phyloP scores from a whole-genome alignment of 1,140 invertebrate genomes.

The Tetragnatha versicolor region DNA sequence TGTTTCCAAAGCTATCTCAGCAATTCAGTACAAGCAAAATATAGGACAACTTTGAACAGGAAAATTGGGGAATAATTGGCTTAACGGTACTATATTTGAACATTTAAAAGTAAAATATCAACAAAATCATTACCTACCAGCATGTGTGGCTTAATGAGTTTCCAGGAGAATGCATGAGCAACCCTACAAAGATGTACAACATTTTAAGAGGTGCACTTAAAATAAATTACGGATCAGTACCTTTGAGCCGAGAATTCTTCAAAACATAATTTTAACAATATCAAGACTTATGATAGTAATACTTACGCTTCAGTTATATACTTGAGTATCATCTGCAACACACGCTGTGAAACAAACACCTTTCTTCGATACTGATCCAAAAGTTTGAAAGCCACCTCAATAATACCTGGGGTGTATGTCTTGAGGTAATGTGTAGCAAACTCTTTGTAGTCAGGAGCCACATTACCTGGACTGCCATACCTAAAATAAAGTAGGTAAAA shows the following conservation, averaged over 20 bases:
- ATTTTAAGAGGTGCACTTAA: conserved; percentile 1
- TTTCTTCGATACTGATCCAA: conserved; percentile 88
- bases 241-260: background rate
- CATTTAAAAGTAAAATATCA: too few relatives aligned
- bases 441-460: conserved; percentile 87
- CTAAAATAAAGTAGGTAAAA: conserved; percentile 67
- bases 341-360: conserved; percentile 88
- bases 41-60: too few relatives aligned
- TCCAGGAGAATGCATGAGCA: conserved; percentile 91
- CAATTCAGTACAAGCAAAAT: too few relatives aligned
- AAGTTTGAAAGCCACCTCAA: conserved; percentile 84
- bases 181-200: conserved; percentile 66
- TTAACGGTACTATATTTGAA: too few relatives aligned
- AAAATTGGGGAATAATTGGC: too few relatives aligned
- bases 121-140: conserved; percentile 63
- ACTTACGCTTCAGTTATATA: conserved; percentile 86
- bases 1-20: too few relatives aligned
- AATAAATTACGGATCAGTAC: background rate
- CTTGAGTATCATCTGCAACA: conserved; percentile 88
- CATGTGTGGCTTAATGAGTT: conserved; percentile 89
- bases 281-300: background rate
- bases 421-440: conserved; percentile 96
- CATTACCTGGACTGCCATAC: conserved; percentile 95
- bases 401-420: conserved; percentile 85
- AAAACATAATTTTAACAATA: background rate